These are phyloP conservation scores for Pseudomyrmex concolor DNA, from an alignment of 1,140 invertebrate genomes.

Conservation along the genomic window DNA sequence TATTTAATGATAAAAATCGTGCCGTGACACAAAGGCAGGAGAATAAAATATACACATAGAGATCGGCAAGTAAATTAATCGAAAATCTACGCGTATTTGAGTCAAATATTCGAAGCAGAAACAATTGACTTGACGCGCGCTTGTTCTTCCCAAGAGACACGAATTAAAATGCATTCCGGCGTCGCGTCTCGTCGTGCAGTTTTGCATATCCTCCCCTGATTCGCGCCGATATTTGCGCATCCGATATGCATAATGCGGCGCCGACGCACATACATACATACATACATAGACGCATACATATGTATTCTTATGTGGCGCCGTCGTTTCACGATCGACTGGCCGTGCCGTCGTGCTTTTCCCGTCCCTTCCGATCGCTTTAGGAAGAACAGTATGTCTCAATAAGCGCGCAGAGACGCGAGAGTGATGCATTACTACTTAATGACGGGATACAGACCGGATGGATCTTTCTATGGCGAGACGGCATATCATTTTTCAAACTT, in stretches of 20 bases:
- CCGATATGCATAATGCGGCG: background rate
- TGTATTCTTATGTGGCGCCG: background rate
- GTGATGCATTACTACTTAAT: background rate
- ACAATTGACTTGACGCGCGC: background rate
- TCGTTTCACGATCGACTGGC: constrained; percentile 33
- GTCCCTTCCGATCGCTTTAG: background rate
- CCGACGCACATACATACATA: background rate
- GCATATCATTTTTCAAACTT: background rate
- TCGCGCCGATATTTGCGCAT: constrained; percentile 17
- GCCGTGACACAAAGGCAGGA: background rate
- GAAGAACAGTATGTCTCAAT: background rate
- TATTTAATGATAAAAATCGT: background rate
- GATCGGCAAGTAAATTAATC: background rate
- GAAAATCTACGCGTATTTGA: background rate
- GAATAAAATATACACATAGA: background rate
- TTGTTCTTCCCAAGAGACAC: background rate
- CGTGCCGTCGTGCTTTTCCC: background rate
- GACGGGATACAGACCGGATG: background rate
- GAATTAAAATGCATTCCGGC: constrained; percentile 21
- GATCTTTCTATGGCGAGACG: background rate
- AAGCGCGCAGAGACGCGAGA: background rate
- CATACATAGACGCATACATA: background rate
- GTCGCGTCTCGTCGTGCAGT: background rate
- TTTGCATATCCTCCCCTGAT: constrained; percentile 16
- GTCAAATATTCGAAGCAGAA: background rate